A percentile compares a stretch with the other conserved stretches of the same genome.
Evolutionary conservation across 2,888 invertebrate genomes (phyloP).

Genomic region (Amiota minor): DNA sequence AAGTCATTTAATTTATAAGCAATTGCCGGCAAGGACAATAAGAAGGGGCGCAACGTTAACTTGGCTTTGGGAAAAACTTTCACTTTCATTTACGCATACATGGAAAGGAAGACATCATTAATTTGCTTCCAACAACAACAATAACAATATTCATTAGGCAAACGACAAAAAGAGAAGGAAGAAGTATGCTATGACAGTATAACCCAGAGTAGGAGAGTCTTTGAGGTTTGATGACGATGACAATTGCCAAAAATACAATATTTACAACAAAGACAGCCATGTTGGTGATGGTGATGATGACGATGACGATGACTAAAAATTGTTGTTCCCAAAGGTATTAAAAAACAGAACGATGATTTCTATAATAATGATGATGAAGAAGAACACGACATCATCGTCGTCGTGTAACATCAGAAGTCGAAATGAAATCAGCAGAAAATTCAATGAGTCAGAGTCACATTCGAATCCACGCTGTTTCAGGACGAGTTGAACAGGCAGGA

Average conservation of each 20-base stretch:
- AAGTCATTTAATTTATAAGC: conserved; percentile 61
- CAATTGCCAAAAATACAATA: conserved; percentile 67
- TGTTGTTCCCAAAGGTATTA: conserved; percentile 57
- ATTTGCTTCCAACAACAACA: conserved; percentile 48
- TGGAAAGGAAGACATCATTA: conserved; percentile 53
- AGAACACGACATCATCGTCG: neutral
- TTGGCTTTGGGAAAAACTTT: conserved; percentile 1
- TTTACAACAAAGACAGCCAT: conserved; percentile 55
- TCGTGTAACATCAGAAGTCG: conserved; percentile 68
- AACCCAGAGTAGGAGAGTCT: neutral
- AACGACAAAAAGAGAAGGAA: neutral
- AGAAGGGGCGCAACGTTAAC: neutral
- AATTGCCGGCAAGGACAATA: conserved; percentile 56
- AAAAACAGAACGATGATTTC: neutral
- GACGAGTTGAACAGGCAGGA: conserved; percentile 5
- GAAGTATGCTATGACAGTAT: too few species aligned
- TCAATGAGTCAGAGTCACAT: conserved; percentile 55
- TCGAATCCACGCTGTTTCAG: neutral
- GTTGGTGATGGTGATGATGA: conserved; percentile 49
- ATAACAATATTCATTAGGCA: conserved; percentile 24
- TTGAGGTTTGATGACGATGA: conserved; percentile 36
- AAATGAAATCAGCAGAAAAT: conserved; percentile 72
- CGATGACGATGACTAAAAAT: conserved; percentile 48
- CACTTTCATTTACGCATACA: conserved; percentile 6
- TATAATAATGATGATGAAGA: neutral